Conservation (phyloP, 2,797 vertebrate species). For the Muraenolepis orangiensis region DNA sequence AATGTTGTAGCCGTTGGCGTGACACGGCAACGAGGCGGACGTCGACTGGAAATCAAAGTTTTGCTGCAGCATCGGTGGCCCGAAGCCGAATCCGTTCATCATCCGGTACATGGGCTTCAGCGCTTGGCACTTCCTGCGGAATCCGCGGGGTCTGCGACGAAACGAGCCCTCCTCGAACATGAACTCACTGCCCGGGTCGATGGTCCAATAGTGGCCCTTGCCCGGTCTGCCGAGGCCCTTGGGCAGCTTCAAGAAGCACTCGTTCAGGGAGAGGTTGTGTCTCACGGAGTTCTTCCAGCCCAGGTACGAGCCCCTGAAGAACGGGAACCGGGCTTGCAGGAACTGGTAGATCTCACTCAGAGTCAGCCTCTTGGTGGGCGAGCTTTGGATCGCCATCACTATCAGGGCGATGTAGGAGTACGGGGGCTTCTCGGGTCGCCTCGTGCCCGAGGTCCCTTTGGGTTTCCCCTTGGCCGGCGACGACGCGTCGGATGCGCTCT, state of each 20-base stretch:
- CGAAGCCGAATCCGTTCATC: constrained; percentile 89
- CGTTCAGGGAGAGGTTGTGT: constrained; percentile 94
- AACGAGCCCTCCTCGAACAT: constrained; percentile 99
- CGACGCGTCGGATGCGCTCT: constrained; percentile 63
- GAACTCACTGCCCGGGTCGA: constrained; percentile 94
- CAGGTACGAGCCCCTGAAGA: constrained; percentile 92
- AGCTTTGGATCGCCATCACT: constrained; percentile 96
- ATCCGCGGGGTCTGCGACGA: constrained; percentile 91
- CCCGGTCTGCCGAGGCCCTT: constrained; percentile 91
- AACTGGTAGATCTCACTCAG: constrained; percentile 97
- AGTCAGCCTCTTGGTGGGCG: constrained; percentile 88
- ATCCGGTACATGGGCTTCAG: constrained; percentile 92
- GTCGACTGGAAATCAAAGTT: constrained; percentile 91
- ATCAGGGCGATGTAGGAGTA: constrained; percentile 97
- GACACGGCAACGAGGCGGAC: constrained; percentile 80
- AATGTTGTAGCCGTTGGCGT: constrained; percentile 83
- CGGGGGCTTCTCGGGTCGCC: constrained; percentile 91
- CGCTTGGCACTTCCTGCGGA: constrained; percentile 92
- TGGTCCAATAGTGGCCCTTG: constrained; percentile 97
- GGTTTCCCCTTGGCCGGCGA: constrained; percentile 74
- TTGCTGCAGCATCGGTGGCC: constrained; percentile 84
- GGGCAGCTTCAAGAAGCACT: constrained; percentile 95
- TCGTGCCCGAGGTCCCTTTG: constrained; percentile 83
- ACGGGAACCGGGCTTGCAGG: constrained; percentile 89
- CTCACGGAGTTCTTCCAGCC: constrained; percentile 98